phyloP scores from a whole-genome alignment of 2,797 vertebrate genomes.

The Tapirus indicus region DNA sequence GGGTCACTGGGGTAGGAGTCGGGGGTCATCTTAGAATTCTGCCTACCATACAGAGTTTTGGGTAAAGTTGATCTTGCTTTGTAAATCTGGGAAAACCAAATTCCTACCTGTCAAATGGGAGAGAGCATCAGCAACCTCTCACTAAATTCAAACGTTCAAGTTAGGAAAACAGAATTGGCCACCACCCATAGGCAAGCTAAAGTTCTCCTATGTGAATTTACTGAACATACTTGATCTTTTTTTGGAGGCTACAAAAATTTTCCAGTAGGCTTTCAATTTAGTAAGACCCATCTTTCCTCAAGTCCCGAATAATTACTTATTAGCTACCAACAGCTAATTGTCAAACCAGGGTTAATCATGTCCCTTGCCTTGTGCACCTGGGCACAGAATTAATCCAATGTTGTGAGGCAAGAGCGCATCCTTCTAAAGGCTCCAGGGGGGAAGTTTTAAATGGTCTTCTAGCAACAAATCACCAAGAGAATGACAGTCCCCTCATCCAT shows the following conservation, averaged over 20 bases:
- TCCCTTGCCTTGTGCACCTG: background rate
- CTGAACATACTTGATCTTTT: background rate
- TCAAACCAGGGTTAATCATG: background rate
- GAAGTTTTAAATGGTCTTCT: background rate
- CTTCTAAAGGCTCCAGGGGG: background rate
- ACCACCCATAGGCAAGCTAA: background rate
- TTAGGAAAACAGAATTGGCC: background rate
- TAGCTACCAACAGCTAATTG: background rate
- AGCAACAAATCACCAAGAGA: background rate
- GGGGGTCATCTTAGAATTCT: background rate
- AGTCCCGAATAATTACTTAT: background rate
- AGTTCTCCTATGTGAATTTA: background rate
- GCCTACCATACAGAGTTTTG: background rate
- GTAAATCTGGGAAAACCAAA: background rate
- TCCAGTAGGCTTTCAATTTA: background rate
- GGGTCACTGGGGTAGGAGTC: background rate
- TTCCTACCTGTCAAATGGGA: background rate
- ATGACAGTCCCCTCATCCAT: background rate
- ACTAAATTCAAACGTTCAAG: background rate
- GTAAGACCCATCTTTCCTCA: background rate
- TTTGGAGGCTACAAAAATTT: background rate
- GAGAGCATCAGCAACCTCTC: background rate
- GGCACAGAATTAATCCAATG: background rate
- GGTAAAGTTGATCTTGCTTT: background rate
- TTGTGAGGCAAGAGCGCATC: background rate